Base-by-base conservation (phyloP, 2,888 invertebrate genomes). In the Terebella lapidaria region DNA sequence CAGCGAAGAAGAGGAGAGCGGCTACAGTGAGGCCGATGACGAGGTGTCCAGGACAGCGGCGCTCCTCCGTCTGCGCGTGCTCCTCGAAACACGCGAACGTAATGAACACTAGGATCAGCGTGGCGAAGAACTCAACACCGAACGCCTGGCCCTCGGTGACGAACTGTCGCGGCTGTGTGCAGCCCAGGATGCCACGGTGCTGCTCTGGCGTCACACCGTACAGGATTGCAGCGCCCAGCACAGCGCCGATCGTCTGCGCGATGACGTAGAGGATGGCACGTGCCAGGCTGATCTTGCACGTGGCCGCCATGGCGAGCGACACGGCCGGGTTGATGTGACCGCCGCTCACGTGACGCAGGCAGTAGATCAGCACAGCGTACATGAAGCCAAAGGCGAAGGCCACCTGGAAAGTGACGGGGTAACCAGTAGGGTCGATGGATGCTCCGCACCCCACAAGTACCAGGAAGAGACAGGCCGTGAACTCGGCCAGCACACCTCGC, bases 311-410 rank as follows among this genome's bases (percentile, higher is more conserved):
- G 2, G 62, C 59, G 10, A 57, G 15, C 1, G 80, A 78, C 1
- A 81, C 74, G 4, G 80, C 79, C 1, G 81, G 79, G 56, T 81
- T 81, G 65, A 81, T 71, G 62, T 81, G 80, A 2, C 75, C 76
- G 57, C 56, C 59, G 61, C 45, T 59, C 28, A 75, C 71, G 61
- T 75, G 73, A 1, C 81, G 80, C 35, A 78, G 70, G 62, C 77
- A 77, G 60, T 77, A 78, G 25, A 78, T 71, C 56, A 80, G 62
- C 1, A 76, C 74, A 3, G 76, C 74, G n/a, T 75, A 72, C 0
- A 74, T 71, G 29, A 81, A 60, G 15, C 80, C 80, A 63, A 79
- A 79, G 1, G 76, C 73, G 27, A 78, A 64, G 2, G 77, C 73
- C 30, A 77, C 65, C n/a, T 28, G 54, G 25, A 60, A 30, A 29